Conservation (phyloP, 2,888 invertebrate genomes). For the Nephrocerus scutellatus region DNA sequence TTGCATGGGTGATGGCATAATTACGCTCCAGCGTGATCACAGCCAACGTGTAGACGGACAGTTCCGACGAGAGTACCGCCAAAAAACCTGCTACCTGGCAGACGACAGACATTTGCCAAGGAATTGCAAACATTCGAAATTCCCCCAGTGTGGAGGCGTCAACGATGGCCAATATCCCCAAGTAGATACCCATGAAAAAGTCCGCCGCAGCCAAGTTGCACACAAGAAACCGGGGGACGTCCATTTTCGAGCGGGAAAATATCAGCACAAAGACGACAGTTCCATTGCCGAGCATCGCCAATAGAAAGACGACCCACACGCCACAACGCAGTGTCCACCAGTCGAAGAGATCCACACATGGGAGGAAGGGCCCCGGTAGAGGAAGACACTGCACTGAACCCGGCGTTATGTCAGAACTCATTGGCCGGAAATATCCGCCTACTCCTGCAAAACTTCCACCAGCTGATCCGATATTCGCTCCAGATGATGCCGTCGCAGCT, state of each 20-base stretch:
- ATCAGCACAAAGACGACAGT: conserved; percentile 90
- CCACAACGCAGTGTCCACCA: conserved; percentile 97
- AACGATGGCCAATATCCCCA: conserved; percentile 89
- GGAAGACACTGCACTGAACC: conserved; percentile 65
- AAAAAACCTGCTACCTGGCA: conserved; percentile 93
- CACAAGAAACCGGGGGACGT: conserved; percentile 92
- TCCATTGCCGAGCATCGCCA: conserved; percentile 93
- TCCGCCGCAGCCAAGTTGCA: conserved; percentile 95
- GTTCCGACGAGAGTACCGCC: conserved; percentile 86
- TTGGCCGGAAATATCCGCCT: conserved; percentile 26
- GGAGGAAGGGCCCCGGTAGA: conserved; percentile 85
- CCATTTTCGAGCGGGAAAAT: conserved; percentile 87
- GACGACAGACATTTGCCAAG: conserved; percentile 93
- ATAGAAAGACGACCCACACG: conserved; percentile 93
- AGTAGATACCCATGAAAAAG: conserved; percentile 93
- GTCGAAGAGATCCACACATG: conserved; percentile 92
- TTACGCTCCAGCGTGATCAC: conserved; percentile 93
- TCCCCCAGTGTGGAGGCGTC: conserved; percentile 94
- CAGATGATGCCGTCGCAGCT: conserved; percentile 22
- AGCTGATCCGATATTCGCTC: conserved; percentile 19
- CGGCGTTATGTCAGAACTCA: conserved; percentile 35
- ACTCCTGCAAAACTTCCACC: conserved; percentile 16
- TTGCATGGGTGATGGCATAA: conserved; percentile 96
- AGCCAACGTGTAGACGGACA: conserved; percentile 92
- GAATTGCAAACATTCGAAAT: conserved; percentile 92